Percentiles rank a stretch among this genome's conserved stretches.
Conservation (phyloP, 2,797 vertebrate genomes). For the Etheostoma perlongum region DNA sequence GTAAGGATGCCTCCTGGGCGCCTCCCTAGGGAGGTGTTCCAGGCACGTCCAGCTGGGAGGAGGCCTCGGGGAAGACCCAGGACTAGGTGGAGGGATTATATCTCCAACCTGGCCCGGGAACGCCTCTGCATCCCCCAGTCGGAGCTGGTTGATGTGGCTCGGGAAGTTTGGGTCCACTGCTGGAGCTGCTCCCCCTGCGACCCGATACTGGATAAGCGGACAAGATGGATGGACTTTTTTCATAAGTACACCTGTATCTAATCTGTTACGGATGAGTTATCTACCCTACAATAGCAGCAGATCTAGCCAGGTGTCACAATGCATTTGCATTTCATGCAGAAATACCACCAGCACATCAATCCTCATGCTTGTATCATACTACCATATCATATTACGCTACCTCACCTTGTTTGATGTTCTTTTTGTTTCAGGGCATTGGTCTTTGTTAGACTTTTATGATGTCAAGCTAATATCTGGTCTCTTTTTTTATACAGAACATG, state of each 20-base stretch:
- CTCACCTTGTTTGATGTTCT: constrained; percentile 31
- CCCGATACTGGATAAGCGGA: no score
- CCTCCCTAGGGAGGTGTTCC: no score
- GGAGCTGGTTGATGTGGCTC: no score
- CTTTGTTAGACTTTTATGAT: constrained; percentile 19
- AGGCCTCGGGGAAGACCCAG: no score
- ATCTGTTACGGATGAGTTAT: background rate
- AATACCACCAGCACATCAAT: constrained; percentile 42
- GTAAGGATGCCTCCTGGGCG: no score
- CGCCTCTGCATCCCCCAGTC: no score
- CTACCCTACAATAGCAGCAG: no score
- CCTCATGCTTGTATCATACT: background rate
- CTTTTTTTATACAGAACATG: background rate
- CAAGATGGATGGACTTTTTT: background rate
- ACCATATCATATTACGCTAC: background rate
- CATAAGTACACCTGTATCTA: background rate
- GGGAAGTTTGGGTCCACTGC: no score
- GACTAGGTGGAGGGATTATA: no score
- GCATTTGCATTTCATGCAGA: constrained; percentile 52
- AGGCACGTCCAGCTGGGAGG: no score
- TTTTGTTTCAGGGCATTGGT: constrained; percentile 43
- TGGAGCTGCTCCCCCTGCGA: no score
- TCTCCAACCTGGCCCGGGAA: no score
- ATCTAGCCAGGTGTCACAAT: constrained; percentile 2
- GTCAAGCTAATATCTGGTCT: background rate